Conservation (phyloP, 2,888 invertebrate genomes). For the Himalopsyche japonica region DNA sequence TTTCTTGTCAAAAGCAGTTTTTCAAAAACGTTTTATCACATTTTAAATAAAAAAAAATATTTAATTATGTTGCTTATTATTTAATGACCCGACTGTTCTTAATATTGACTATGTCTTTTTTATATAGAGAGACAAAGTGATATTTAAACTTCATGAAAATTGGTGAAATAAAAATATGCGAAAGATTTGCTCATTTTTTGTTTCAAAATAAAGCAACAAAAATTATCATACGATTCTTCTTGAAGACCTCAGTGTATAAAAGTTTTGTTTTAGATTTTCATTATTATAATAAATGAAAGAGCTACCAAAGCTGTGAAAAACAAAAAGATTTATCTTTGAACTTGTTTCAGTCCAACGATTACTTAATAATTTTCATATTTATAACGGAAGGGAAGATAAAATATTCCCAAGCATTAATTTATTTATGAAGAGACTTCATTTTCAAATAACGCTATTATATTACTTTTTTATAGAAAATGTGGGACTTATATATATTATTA, state of each 20-base stretch:
- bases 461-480: background rate
- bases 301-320: background rate
- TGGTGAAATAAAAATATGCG: background rate
- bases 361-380: background rate
- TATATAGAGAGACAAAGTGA: background rate
- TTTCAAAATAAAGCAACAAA: background rate
- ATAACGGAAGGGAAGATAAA: background rate
- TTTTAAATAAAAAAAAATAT: too few species aligned
- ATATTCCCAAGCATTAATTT: background rate
- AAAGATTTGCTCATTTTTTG: background rate
- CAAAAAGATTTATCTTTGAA: background rate
- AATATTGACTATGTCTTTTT: background rate
- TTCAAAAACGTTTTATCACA: too few species aligned
- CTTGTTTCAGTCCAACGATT: background rate
- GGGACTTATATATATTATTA: background rate
- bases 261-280: background rate
- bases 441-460: background rate
- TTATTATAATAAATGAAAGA: background rate
- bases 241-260: background rate
- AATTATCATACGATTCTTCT: background rate
- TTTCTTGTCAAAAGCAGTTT: too few species aligned
- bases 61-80: too few species aligned
- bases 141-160: background rate
- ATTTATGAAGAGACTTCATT: background rate
- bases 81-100: background rate